Base-by-base conservation (phyloP, 1,140 invertebrate species). In the Helicorthomorpha holstii region DNA sequence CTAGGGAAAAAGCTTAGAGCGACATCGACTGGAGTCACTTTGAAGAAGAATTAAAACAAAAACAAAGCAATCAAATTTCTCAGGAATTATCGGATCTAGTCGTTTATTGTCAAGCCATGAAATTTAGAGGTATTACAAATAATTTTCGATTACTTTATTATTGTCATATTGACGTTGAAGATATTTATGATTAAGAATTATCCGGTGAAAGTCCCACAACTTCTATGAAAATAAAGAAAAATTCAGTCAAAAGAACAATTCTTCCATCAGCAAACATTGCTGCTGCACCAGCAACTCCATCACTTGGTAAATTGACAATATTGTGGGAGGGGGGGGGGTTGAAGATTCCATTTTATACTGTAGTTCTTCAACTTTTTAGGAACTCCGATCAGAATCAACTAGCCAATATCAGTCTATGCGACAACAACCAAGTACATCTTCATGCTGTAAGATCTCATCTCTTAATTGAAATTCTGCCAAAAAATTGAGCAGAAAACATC, bases 21-120 rank as follows among this genome's bases (percentile, higher is more conserved):
- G 47, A 52, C 23, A 42, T 24, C 12, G 54, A 58, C 24, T 62
- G 57, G 60, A 49, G 7, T 48, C 53, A 64, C 2, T 56, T 72
- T 74, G 45, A 77, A 78, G 52, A 58, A 72, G 3, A 82, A 84
- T n/a, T n/a, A n/a, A n/a, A n/a, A n/a, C n/a, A n/a, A 59, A 87
- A 86, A 59, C 75, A 83, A 48, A 85, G 83, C 56, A 87, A 82
- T 60, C 88, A 93, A 65, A 91, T 95, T 46, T 88, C 91, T 0
- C 82, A 85, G 56, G 92, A 95, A 65, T 70, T 96, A 0, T 95
- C 90, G 0, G 91, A 95, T 66, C 74, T 96, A 50, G 88, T 96
- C 19, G 82, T 91, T 47, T 97, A 97, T 69, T 76, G 92, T 3
- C 77, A 79, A 59, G 90, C 91, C 2, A 91, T 94, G 51, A 96